These are phyloP conservation scores for Lordiphosa mommai DNA, from an alignment of 1,140 invertebrate species.

Conservation along the genomic window DNA sequence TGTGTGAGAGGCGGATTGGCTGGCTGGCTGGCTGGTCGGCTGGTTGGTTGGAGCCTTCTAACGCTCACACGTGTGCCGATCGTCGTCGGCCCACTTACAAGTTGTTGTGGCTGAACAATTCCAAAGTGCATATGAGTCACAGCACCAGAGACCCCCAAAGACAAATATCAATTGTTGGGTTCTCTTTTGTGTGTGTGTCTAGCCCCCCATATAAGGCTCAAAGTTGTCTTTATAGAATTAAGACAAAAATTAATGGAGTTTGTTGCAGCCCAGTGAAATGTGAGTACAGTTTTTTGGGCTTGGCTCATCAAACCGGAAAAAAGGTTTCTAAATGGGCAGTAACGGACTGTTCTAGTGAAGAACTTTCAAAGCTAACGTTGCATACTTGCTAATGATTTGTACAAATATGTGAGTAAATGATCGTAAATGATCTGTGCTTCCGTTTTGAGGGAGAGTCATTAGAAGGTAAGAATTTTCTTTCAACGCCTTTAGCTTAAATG, in stretches of 20 bases:
- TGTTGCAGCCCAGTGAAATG: slow-evolving; percentile 1
- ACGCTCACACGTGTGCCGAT: not conserved
- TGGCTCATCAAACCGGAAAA: slow-evolving; percentile 8
- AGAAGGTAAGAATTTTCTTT: not conserved
- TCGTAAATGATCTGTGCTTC: slow-evolving; percentile 5
- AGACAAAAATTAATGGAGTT: slow-evolving; percentile 10
- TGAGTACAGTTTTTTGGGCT: slow-evolving; percentile 1
- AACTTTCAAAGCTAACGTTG: slow-evolving; percentile 1
- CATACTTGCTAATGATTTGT: slow-evolving; percentile 4
- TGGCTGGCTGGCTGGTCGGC: too few relatives aligned
- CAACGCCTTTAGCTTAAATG: not conserved
- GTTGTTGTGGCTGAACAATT: slow-evolving; percentile 3
- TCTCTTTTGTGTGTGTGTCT: not conserved
- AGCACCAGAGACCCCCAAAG: not conserved
- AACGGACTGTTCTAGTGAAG: slow-evolving; percentile 1
- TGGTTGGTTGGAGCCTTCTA: slow-evolving; percentile 2
- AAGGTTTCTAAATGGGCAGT: not conserved
- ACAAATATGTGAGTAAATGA: slow-evolving; percentile 1
- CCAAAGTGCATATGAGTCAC: slow-evolving; percentile 16
- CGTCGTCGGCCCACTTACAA: not conserved
- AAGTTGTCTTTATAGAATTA: slow-evolving; percentile 9
- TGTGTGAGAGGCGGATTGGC: too few relatives aligned
- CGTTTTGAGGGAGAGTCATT: not conserved
- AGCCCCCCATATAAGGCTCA: slow-evolving; percentile 5
- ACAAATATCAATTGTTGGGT: slow-evolving; percentile 11